Evolutionary conservation across 1,140 invertebrate genomes (phyloP), one percentile per base, ranked within the genome.

Genomic region (Euwallacea fornicatus): DNA sequence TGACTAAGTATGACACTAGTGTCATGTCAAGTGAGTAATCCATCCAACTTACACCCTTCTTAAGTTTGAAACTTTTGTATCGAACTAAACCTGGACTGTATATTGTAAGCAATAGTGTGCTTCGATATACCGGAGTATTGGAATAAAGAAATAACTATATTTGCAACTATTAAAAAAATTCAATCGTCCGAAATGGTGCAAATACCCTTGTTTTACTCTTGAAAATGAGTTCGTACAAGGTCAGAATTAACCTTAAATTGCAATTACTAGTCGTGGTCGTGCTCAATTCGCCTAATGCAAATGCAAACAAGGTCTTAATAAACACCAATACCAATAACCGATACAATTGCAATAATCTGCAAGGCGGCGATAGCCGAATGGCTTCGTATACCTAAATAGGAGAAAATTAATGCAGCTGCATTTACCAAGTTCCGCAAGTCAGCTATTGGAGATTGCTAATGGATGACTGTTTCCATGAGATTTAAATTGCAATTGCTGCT

Each of bases 331-430:
- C 46, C 46, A 47, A 47, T 47, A 47, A 47, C 46, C 46, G 46
- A 47, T 47, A 47, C 46, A 47, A 47, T 47, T 47, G 46, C 46
- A 47, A 47, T 47, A 47, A 47, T 47, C 46, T 47, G 46, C 46
- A 47, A 47, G 46, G 46, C 46, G 46, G n/a, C 46, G 46, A 47
- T 47, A 47, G 46, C n/a, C 46, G 46, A 47, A 47, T 47, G 9
- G 46, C 46, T 47, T 47, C 46, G 46, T 47, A 33, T 33, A 47
- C 46, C 9, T 47, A 47, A 47, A 47, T 47, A 47, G 9, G 46
- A 47, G 46, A 47, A 47, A 47, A 47, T 47, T 47, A 47, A 47
- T 47, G 46, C 46, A 47, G 46, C 6, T 47, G 9, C n/a, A 47
- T 47, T 47, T 13, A 13, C 46, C n/a, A 47, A 47, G 46, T 47